Base-by-base conservation (phyloP, 2,797 vertebrate genomes). In the Meda fulgida region DNA sequence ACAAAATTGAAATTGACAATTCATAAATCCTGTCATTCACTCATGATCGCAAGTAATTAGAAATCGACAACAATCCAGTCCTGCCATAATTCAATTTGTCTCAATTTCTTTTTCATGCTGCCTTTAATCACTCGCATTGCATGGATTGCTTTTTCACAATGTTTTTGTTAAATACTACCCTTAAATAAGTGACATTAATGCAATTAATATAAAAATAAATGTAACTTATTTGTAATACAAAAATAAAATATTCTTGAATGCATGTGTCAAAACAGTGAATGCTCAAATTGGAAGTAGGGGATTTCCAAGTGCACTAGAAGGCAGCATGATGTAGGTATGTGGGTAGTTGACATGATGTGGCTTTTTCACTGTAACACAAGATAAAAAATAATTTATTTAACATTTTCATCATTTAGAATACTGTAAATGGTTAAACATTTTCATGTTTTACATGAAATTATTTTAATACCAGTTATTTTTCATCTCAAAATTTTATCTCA, bases 261-360 rank as follows among this genome's bases (percentile, higher is more conserved):
- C 21, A 0, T 23, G 51, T 18, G n/a, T 14, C 43, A 31, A 34
- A 79, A 23, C 40, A 65, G 19, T 16, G 31, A 67, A 51, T 51
- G 29, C 29, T 7, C 40, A 67, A 7, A 11, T 66, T 48, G 29
- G 26, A 65, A 65, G 38, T 23, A 46, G 77, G 78, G 78, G 26
- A 14, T 46, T 79, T 79, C 26, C 60, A 66, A 79, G 78, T 79
- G 76, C n/a, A 78, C 60, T 80, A 36, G 21, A 63, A 67, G 60
- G 43, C 63, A 10, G 29, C 40, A n/a, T 80, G 43, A 51, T 46
- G 9, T 23, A 34, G 31, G 31, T 31, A 31, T n/a, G n/a, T n/a
- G n/a, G n/a, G n/a, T n/a, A n/a, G n/a, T n/a, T n/a, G n/a, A n/a
- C n/a, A n/a, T n/a, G n/a, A n/a, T n/a, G n/a, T n/a, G n/a, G n/a